Evolutionary conservation across 2,888 invertebrate genomes (phyloP), one percentile per base, ranked within the genome.

Genomic region (Plagodis dolabraria): DNA sequence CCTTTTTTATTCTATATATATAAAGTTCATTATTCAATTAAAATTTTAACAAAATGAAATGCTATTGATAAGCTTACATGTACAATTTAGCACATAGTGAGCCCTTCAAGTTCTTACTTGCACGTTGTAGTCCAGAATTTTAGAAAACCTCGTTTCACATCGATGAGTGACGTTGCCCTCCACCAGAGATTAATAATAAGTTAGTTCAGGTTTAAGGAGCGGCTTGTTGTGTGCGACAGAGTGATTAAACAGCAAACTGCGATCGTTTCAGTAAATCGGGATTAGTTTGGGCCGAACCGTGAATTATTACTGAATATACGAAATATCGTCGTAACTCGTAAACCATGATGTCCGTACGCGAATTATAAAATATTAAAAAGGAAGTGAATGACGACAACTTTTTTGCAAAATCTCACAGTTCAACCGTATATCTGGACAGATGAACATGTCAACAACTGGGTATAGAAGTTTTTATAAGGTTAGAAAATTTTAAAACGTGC

Each of bases 211-310:
- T 79, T 84, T 89, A 91, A 89, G 89, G 87, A 87, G 85, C 78
- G 83, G 85, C 85, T 85, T 83, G 89, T 86, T 86, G 86, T 86
- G 85, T 87, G 85, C 89, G 88, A 91, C 89, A 86, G 82, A 85
- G 86, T 89, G 89, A 91, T 90, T 89, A 89, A 90, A 86, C 88
- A 86, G 85, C 80, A 83, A 67, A 66, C 73, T 83, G 77, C 80
- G 85, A 86, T 89, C 85, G 89, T 86, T 89, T 84, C 86, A 86
- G 81, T 87, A 86, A 86, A 86, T 86, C 87, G 85, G 86, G 85
- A 87, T 89, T 87, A 86, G 84, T 83, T 80, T 74, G 79, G 84
- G 75, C 8, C 77, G 79, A 85, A 82, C 74, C 82, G 83, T 86
- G 83, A 88, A 78, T 87, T 86, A 87, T 87, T 83, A 82, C 80